phyloP scores from a whole-genome alignment of 53 echinoderm and acorn worm species.

The Crossaster papposus region DNA sequence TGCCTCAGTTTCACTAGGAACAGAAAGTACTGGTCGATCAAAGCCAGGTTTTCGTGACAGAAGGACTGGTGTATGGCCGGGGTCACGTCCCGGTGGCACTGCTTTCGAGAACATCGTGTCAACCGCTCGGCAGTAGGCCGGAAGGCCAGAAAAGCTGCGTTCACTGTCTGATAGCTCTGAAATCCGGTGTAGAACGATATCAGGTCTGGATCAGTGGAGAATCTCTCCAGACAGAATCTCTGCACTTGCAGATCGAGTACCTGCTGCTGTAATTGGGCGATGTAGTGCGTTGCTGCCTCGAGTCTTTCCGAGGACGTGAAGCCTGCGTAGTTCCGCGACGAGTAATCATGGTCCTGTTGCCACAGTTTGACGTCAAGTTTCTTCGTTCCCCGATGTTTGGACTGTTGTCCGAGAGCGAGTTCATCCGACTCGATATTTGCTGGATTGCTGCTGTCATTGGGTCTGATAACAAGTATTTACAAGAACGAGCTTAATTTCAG shows the following conservation, averaged over 20 bases:
- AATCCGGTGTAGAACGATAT: constrained; percentile 44
- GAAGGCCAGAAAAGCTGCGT: constrained; percentile 10
- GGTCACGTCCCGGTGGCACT: neutral
- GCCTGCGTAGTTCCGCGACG: neutral
- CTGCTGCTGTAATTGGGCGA: neutral
- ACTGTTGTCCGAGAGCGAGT: neutral
- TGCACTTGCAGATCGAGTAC: constrained; percentile 19
- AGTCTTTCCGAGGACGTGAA: neutral
- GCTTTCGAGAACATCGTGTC: neutral
- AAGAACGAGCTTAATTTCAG: neutral
- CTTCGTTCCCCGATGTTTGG: neutral
- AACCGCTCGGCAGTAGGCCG: constrained; percentile 26
- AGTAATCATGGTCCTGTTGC: constrained; percentile 36
- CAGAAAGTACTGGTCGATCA: constrained; percentile 44
- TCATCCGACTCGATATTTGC: neutral
- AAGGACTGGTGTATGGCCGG: neutral
- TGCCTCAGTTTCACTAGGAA: constrained; percentile 47
- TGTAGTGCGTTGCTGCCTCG: constrained; percentile 24
- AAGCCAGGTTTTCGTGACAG: neutral
- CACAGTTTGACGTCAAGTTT: neutral
- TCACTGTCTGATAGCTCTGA: neutral
- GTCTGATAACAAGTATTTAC: neutral
- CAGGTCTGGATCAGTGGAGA: constrained; percentile 25
- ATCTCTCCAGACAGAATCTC: constrained; percentile 39
- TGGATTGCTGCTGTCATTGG: neutral